Conservation (phyloP, 2,888 invertebrate genomes). For the Arrhopalites spinosus region DNA sequence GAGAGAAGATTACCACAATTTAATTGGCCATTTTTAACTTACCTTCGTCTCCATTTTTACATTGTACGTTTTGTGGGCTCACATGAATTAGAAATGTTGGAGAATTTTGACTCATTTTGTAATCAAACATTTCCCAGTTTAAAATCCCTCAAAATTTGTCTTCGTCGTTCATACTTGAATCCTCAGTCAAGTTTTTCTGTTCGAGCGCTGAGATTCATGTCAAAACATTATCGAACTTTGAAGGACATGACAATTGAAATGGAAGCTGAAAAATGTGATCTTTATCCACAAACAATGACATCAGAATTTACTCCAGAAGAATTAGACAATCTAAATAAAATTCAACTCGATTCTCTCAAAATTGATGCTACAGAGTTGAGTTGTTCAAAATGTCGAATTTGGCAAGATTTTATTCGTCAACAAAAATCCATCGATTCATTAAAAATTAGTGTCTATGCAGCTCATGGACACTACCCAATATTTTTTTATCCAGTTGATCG, state of each 20-base stretch:
- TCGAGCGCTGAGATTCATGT: constrained; percentile 44
- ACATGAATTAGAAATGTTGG: constrained; percentile 35
- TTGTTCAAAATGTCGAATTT: constrained; percentile 32
- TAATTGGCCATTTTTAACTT: constrained; percentile 28
- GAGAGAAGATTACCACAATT: constrained; percentile 28
- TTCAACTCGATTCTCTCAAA: constrained; percentile 31
- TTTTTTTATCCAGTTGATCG: constrained; percentile 24
- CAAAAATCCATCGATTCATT: constrained; percentile 24
- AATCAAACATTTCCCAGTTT: constrained; percentile 24
- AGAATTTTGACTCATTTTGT: constrained; percentile 34
- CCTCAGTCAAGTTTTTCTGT: constrained; percentile 37
- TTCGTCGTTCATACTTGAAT: constrained; percentile 35
- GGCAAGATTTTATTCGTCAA: constrained; percentile 32
- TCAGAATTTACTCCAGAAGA: constrained; percentile 30
- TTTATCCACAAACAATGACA: constrained; percentile 27
- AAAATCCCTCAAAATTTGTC: constrained; percentile 25
- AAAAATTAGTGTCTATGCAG: constrained; percentile 28
- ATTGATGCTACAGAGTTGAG: constrained; percentile 36
- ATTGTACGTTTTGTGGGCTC: constrained; percentile 32
- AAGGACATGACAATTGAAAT: constrained; percentile 41
- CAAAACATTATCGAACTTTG: constrained; percentile 45
- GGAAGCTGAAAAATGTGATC: constrained; percentile 35
- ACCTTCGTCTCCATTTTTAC: constrained; percentile 32
- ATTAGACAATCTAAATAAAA: constrained; percentile 17
- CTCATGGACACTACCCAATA: constrained; percentile 26